These are phyloP conservation scores for Apis cerana DNA, from an alignment of 1,140 invertebrate species.

Conservation along the genomic window DNA sequence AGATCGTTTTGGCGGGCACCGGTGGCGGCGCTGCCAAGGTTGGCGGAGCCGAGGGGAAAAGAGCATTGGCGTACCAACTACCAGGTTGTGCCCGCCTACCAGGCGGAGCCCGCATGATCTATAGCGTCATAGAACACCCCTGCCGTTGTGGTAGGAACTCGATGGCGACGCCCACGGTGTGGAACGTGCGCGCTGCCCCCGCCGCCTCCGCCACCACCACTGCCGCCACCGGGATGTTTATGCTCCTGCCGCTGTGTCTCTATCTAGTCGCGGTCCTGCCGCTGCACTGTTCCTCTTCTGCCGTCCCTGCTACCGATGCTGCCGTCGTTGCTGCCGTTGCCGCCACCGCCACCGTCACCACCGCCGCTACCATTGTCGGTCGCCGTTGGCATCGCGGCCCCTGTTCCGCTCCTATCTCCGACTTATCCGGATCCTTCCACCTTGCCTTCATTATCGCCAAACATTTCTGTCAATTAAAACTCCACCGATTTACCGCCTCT, in stretches of 20 bases:
- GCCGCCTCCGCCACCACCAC: slow-evolving; percentile 53
- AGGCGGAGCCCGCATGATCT: slow-evolving; percentile 79
- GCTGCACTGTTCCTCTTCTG: slow-evolving; percentile 61
- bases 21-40: slow-evolving; percentile 58
- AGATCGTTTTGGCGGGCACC: slow-evolving; percentile 61
- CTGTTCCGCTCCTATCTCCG: slow-evolving; percentile 55
- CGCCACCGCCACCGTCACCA: slow-evolving; percentile 36
- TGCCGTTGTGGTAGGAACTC: slow-evolving; percentile 67
- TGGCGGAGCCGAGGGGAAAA: slow-evolving; percentile 49
- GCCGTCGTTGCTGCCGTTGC: slow-evolving; percentile 48
- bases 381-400: slow-evolving; percentile 12
- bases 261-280: slow-evolving; percentile 75
- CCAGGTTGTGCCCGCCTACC: slow-evolving; percentile 60
- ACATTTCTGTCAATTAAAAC: slow-evolving; percentile 81
- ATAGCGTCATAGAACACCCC: slow-evolving; percentile 81
- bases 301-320: slow-evolving; percentile 48
- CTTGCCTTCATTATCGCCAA: slow-evolving; percentile 78
- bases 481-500: slow-evolving; percentile 75
- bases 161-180: slow-evolving; percentile 69
- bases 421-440: slow-evolving; percentile 62
- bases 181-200: slow-evolving; percentile 70
- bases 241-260: slow-evolving; percentile 76
- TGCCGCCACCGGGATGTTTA: slow-evolving; percentile 72
- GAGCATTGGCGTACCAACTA: slow-evolving; percentile 63
- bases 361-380: slow-evolving; percentile 26